A percentile compares a stretch with the other conserved stretches of the same genome.
Conservation (phyloP, 2,797 vertebrate species). For the Rallus crepitans region DNA sequence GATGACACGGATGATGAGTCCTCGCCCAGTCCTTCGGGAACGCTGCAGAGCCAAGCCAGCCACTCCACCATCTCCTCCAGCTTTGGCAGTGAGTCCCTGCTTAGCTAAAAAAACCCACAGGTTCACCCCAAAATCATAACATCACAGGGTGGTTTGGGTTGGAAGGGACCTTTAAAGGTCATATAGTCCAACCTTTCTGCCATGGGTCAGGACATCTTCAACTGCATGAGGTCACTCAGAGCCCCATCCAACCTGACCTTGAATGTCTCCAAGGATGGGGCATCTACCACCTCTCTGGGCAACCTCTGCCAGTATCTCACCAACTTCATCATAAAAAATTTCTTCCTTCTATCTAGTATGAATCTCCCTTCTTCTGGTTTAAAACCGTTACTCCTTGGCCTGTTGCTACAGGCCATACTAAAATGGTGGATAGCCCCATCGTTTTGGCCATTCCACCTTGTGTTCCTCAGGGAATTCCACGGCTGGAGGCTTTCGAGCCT, state of each 20-base stretch:
- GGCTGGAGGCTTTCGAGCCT: background rate
- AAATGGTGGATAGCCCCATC: background rate
- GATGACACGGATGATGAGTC: constrained; percentile 96
- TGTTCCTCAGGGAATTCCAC: background rate
- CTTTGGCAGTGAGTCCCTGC: constrained; percentile 90
- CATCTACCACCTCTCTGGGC: too few relatives aligned
- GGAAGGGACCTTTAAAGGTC: too few relatives aligned
- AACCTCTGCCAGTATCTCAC: too few relatives aligned
- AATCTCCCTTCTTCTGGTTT: background rate
- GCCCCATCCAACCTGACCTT: too few relatives aligned
- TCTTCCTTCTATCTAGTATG: too few relatives aligned
- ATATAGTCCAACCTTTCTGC: too few relatives aligned
- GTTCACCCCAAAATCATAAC: background rate
- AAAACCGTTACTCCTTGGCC: background rate
- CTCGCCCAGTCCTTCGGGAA: constrained; percentile 95
- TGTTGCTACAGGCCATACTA: background rate
- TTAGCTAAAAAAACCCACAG: fast-evolving
- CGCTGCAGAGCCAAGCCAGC: constrained; percentile 96
- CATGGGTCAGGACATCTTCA: too few relatives aligned
- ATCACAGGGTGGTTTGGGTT: too few relatives aligned
- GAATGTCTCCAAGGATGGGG: too few relatives aligned
- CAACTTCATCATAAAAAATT: too few relatives aligned
- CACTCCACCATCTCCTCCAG: constrained; percentile 97
- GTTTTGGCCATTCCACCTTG: background rate
- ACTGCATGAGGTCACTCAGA: too few relatives aligned